Conservation (phyloP, 2,113 vertebrate species). For the Cichladusa arquata region DNA sequence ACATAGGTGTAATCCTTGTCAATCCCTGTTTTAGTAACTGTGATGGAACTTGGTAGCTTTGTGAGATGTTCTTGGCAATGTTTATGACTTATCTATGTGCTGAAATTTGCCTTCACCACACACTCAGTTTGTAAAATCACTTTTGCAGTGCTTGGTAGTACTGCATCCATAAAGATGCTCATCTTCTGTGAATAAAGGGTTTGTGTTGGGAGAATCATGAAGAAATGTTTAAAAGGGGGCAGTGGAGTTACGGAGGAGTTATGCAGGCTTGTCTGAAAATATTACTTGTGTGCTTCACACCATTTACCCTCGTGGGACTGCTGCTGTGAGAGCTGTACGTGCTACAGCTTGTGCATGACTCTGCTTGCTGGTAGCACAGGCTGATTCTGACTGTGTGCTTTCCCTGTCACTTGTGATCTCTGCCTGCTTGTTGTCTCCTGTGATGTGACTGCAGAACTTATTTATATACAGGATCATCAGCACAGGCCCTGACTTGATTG, state of each 20-base stretch:
- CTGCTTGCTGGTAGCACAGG: neutral
- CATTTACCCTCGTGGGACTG: fast-evolving
- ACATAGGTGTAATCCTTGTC: fast-evolving
- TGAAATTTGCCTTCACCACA: neutral
- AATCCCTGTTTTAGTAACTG: neutral
- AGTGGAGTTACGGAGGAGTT: neutral
- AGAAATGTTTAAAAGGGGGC: neutral
- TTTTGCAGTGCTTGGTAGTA: neutral
- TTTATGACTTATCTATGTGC: neutral
- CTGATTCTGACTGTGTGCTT: neutral
- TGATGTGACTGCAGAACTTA: neutral
- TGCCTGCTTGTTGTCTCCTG: neutral
- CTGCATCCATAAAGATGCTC: neutral
- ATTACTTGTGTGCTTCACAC: neutral
- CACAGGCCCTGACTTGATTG: neutral
- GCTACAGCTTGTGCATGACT: neutral
- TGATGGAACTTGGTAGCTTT: neutral
- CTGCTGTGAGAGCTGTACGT: neutral
- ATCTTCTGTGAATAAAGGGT: neutral
- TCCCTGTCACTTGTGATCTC: neutral
- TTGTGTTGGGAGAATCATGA: neutral
- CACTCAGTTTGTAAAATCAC: neutral
- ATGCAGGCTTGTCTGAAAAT: neutral
- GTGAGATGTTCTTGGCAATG: neutral
- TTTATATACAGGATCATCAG: neutral